Base-by-base conservation (phyloP, 2,888 invertebrate genomes). In the Drosophila anceps region DNA sequence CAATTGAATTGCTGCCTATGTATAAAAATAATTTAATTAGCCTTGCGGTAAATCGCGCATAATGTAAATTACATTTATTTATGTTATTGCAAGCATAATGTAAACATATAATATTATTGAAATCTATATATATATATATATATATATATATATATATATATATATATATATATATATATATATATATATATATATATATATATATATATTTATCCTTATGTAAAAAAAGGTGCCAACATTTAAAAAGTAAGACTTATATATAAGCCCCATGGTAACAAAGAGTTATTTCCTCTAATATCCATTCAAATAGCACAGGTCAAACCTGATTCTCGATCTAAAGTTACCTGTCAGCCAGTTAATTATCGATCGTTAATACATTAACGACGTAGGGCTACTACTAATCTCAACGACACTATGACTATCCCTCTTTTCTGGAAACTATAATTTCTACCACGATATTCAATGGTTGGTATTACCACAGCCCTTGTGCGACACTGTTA, bases 401-500 rank as follows among this genome's bases (percentile, higher is more conserved):
- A 27, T 15, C 15, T n/a, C 15, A 29, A 10, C 43, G 7, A 43
- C 8, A 15, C 15, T 13, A 2, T 35, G 35, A 37, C 2, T 0
- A 8, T 8, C 3, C 3, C 12, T 13, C 1, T 24, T 15, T 24
- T 15, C 4, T 8, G 8, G 18, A 20, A 20, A 15, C 4, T 9
- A 3, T 24, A 15, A 33, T n/a, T 18, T 15, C 18, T 4, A 9
- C 4, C 3, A 10, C 24, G 15, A 33, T 27, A n/a, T 24, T 62
- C 13, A n/a, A 5, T 24, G n/a, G 12, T 15, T 48, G 27, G n/a
- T 2, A 3, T 15, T 24, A 1, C 1, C 4, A 31, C 8, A 18
- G 37, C 0, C 13, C 9, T 60, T 33, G 51, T 50, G 59, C 15
- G 72, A 72, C 61, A 80, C 61, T 58, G 77, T 73, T 29, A n/a